A percentile compares a stretch with the other conserved stretches of the same genome.
These are phyloP conservation scores for Zenarchopterus dispar DNA, from an alignment of 2,797 vertebrate species.

Conservation along the genomic window DNA sequence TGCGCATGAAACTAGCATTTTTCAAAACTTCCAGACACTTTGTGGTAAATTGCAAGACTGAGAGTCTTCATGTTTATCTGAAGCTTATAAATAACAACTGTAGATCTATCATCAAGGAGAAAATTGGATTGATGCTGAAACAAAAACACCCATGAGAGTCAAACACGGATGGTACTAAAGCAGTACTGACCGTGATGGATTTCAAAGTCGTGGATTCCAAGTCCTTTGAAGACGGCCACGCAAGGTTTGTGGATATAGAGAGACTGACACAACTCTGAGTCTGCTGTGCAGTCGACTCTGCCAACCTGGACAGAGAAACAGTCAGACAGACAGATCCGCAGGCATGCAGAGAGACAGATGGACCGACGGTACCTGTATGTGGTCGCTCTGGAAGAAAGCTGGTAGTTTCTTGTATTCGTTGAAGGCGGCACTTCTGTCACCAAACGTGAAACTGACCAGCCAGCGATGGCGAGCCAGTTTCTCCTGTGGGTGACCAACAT, in stretches of 20 bases:
- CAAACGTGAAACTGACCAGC: constrained; percentile 93
- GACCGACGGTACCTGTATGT: constrained; percentile 92
- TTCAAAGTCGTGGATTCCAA: constrained; percentile 93
- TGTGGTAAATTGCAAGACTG: too few relatives aligned
- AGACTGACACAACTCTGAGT: constrained; percentile 85
- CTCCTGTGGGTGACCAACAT: constrained; percentile 66
- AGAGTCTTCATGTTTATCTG: too few relatives aligned
- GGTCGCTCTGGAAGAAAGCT: constrained; percentile 86
- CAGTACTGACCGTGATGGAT: constrained; percentile 91
- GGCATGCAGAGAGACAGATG: not conserved
- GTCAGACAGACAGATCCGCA: constrained; percentile 41
- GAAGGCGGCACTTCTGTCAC: constrained; percentile 72
- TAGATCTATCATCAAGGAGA: too few relatives aligned
- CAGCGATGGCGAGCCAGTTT: constrained; percentile 91
- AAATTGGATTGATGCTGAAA: too few relatives aligned
- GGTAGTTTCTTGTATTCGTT: constrained; percentile 93
- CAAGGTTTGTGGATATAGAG: constrained; percentile 91
- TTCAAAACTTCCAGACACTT: too few relatives aligned
- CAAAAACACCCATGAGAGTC: not conserved
- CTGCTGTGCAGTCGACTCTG: constrained; percentile 87
- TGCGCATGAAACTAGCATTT: too few relatives aligned
- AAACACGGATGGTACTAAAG: not conserved
- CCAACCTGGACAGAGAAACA: constrained; percentile 83
- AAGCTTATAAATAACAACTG: too few relatives aligned
- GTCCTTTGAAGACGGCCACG: constrained; percentile 94